Evolutionary conservation across 1,140 invertebrate genomes (phyloP), one percentile per base, ranked within the genome.

Genomic region (Drosophila virilis): DNA sequence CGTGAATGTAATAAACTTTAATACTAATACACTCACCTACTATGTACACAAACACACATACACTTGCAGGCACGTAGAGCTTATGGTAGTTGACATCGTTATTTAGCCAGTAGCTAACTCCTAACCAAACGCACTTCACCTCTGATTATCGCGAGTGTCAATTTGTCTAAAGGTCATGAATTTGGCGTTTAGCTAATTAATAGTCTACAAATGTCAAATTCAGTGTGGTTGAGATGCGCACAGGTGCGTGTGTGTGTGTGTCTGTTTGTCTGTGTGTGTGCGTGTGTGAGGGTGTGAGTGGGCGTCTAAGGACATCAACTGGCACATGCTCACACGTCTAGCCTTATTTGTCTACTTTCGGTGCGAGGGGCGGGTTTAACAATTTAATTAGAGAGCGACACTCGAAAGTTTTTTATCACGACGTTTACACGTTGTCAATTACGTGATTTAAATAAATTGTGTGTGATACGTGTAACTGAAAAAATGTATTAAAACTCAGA

Each of bases 101-200:
- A 74, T 74, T 74, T 61, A 50, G 65, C 6, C 42, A 37, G 61
- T 55, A 42, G n/a, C 28, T 15, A 33, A 46, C 32, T 37, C 22
- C n/a, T 52, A 60, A 60, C 55, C 64, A 73, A 58, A 69, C 65
- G 59, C 42, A 69, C 61, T 82, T 85, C 78, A 68, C 74, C 80
- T 76, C 78, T 85, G 82, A 88, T 85, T 85, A 85, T 85, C 82
- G 85, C 78, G 71, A 78, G 82, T 85, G 82, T 85, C 83, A 85
- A 85, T 85, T 85, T 88, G 83, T 80, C 59, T 69, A 74, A 77
- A 74, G 75, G 72, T 74, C 75, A 65, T 77, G 75, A 77, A 77
- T 70, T 69, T 77, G 75, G 6, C 59, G 82, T 88, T 85, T 78
- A 86, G 70, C 83, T 82, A 85, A 85, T 85, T 82, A 85, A 85